Evolutionary conservation across 2,888 invertebrate species (phyloP), one percentile per base, ranked within the genome.

Genomic region (Acronicta alni): DNA sequence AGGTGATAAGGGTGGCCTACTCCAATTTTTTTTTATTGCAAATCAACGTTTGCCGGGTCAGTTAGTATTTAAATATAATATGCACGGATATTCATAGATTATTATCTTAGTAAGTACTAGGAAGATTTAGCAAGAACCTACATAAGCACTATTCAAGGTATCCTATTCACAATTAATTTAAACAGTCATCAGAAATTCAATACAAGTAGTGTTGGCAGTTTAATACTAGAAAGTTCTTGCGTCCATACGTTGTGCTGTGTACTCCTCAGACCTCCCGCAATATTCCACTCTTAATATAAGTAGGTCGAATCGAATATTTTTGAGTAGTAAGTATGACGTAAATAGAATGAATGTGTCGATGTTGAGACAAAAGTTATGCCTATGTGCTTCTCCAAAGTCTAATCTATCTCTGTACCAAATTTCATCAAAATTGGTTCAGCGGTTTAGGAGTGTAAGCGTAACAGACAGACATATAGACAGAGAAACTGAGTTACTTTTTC

Each of bases 231-330:
- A 18, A 63, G 6, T 51, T 39, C 53, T 42, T 41, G 32, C 17
- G 39, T 23, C 16, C n/a, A 35, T 10, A 20, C 12, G 18, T 15
- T 18, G 18, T n/a, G 14, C 45, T 15, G n/a, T 43, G 45, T 51
- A 32, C 12, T 35, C 16, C 44, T n/a, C 8, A 49, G 63, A 63
- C 69, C 70, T 68, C 70, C 70, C 70, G 70, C 74, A 43, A 15
- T 47, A 73, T 38, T 57, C 41, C 18, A 12, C 26, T 72, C 42
- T 38, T 46, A 47, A 47, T 37, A 38, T 67, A 68, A 67, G 51
- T 72, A 58, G 72, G 67, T 59, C 67, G 51, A 15, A 17, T 8
- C n/a, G n/a, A 12, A 48, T 70, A 65, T 57, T 67, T 70, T 64
- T 51, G 37, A 30, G 3, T 10, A 30, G 10, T 30, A 6, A 69